Evolutionary conservation across 2,888 invertebrate genomes (phyloP), one percentile per base, ranked within the genome.

Genomic region (Strigamia transsilvanica): DNA sequence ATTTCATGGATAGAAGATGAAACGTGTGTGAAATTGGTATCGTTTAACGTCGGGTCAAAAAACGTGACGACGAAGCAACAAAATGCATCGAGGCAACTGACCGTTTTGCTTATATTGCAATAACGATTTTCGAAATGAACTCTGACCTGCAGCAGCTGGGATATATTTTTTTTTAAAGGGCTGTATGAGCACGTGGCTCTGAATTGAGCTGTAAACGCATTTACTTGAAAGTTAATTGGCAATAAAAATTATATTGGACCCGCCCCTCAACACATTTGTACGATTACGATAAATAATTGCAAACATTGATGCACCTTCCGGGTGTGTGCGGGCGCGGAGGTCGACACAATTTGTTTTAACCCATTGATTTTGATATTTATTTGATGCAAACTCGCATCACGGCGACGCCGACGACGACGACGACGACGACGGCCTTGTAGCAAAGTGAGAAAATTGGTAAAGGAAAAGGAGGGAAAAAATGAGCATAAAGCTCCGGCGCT

Each of bases 121-220:
- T 18, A 56, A 21, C 56, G 56, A 56, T 56, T 15, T 18, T 15
- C 56, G 18, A 56, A 56, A 56, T 18, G 56, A 56, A 56, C 56
- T 56, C n/a, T 4, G 56, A 56, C 56, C 56, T 18, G 73, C 73
- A 73, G 23, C 73, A 32, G 32, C 27, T 73, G 73, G 73, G 27
- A 73, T 73, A 15, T 23, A 6, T 73, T 73, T 12, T 15, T 27
- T 32, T 73, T 32, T 32, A 27, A 61, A 32, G 73, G 4, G 73
- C 13, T 73, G 73, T 73, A 32, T 27, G 23, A 32, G n/a, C 73
- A 73, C 73, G 73, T 73, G 73, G 27, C 32, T 32, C n/a, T 32
- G 27, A 73, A 73, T 73, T 73, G 73, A 73, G 73, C 73, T 73
- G 73, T 73, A 73, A 73, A 73, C 32, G 32, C 73, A 73, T 73